A percentile compares a stretch with the other conserved stretches of the same genome.
phyloP scores from a whole-genome alignment of 2,888 invertebrate species.

The Drosophila rubida region DNA sequence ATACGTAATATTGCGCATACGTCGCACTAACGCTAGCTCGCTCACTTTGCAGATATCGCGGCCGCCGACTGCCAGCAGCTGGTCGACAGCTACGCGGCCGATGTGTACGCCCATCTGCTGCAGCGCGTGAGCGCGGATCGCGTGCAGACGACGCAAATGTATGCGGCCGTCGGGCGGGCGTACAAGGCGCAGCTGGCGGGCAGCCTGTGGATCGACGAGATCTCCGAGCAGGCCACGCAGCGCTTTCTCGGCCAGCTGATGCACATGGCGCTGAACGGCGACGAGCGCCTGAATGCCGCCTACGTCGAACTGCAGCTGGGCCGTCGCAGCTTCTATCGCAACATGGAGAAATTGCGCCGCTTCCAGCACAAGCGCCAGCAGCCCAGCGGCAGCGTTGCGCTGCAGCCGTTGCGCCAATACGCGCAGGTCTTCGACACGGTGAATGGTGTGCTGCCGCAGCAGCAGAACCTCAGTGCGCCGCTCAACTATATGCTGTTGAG shows the following conservation, averaged over 20 bases:
- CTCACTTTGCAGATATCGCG: constrained; percentile 75
- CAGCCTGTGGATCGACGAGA: constrained; percentile 83
- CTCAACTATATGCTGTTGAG: constrained; percentile 75
- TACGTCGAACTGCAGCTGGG: constrained; percentile 73
- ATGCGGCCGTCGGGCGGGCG: constrained; percentile 74
- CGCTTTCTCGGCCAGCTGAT: constrained; percentile 78
- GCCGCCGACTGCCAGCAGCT: constrained; percentile 72
- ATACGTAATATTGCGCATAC: constrained; percentile 25
- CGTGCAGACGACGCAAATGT: constrained; percentile 78
- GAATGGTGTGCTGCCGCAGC: constrained; percentile 67
- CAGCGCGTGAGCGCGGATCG: constrained; percentile 75
- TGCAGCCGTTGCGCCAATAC: constrained; percentile 62
- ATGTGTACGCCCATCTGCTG: constrained; percentile 79
- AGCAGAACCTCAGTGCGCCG: constrained; percentile 69
- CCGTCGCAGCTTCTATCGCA: constrained; percentile 80
- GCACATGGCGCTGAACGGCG: constrained; percentile 80
- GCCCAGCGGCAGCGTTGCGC: constrained; percentile 12
- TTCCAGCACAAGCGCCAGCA: constrained; percentile 59
- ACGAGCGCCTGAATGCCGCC: constrained; percentile 74
- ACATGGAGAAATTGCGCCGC: constrained; percentile 80
- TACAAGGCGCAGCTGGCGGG: constrained; percentile 73
- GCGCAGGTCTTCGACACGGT: constrained; percentile 69
- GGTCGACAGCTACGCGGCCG: constrained; percentile 68
- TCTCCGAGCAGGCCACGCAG: constrained; percentile 79
- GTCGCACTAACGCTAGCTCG: neutral